phyloP scores from a whole-genome alignment of 2,797 vertebrate species.

The Coilia nasus region DNA sequence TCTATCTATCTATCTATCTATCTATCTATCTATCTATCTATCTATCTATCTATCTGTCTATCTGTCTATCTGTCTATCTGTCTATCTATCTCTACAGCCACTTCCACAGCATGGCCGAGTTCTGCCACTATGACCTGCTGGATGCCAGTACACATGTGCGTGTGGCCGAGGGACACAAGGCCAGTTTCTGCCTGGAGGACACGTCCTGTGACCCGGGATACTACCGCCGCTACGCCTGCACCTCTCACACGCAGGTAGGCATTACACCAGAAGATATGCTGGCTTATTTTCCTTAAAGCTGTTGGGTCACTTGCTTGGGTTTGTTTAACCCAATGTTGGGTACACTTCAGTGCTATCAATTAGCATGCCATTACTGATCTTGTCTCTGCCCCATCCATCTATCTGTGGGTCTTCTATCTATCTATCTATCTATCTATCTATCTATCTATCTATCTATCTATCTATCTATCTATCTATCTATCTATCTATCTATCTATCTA shows the following conservation, averaged over 20 bases:
- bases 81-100: background rate
- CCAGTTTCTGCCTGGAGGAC: slow-evolving; percentile 97
- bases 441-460: too few relatives aligned
- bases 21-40: too few relatives aligned
- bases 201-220: slow-evolving; percentile 96
- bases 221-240: slow-evolving; percentile 93
- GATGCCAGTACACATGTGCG: slow-evolving; percentile 77
- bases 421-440: too few relatives aligned
- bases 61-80: background rate
- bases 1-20: background rate
- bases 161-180: slow-evolving; percentile 96
- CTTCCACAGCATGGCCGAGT: background rate
- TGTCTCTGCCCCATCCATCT: too few relatives aligned
- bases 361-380: too few relatives aligned
- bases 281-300: too few relatives aligned
- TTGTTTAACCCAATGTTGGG: too few relatives aligned
- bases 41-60: background rate
- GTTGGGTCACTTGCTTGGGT: too few relatives aligned
- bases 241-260: slow-evolving; percentile 91
- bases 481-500: too few relatives aligned
- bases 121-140: slow-evolving; percentile 76
- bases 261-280: slow-evolving; percentile 73
- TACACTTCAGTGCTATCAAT: too few relatives aligned
- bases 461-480: too few relatives aligned
- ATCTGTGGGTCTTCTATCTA: too few relatives aligned